Evolutionary conservation across 2,113 vertebrate species (phyloP).

Genomic region (Epinephelus lanceolatus): DNA sequence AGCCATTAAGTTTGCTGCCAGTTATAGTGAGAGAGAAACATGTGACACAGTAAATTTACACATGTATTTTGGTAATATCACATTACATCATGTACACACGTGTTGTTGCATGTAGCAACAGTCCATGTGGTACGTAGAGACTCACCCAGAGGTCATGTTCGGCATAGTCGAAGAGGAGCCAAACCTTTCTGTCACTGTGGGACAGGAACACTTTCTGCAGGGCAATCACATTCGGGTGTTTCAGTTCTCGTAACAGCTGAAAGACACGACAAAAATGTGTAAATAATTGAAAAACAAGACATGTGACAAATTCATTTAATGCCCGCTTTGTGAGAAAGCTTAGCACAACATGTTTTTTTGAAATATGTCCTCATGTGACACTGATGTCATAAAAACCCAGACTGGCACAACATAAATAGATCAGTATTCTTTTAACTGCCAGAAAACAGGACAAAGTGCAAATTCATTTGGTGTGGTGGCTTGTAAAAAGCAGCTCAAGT

Average conservation of each 20-base stretch:
- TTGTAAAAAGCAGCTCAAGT: neutral
- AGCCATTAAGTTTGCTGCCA: neutral
- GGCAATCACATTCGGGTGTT: conserved; percentile 98
- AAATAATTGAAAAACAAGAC: neutral
- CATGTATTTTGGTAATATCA: neutral
- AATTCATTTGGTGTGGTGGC: neutral
- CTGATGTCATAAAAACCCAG: neutral
- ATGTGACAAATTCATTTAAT: neutral
- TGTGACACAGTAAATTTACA: neutral
- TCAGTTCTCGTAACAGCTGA: conserved; percentile 96
- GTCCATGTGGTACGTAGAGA: neutral
- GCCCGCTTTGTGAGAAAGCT: neutral
- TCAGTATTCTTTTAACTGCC: neutral
- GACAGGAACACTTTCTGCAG: conserved; percentile 99
- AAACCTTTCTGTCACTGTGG: conserved; percentile 98
- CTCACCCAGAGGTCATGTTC: conserved; percentile 99
- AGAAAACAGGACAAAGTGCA: neutral
- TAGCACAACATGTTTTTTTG: neutral
- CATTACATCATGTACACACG: neutral
- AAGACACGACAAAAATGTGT: conserved; percentile 75
- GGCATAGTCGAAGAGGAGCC: conserved; percentile 99
- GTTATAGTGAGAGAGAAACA: neutral
- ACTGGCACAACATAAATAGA: neutral
- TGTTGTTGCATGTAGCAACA: neutral
- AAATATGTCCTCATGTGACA: neutral